phyloP scores from a whole-genome alignment of 2,888 invertebrate genomes.

The Sarcophaga carnaria region DNA sequence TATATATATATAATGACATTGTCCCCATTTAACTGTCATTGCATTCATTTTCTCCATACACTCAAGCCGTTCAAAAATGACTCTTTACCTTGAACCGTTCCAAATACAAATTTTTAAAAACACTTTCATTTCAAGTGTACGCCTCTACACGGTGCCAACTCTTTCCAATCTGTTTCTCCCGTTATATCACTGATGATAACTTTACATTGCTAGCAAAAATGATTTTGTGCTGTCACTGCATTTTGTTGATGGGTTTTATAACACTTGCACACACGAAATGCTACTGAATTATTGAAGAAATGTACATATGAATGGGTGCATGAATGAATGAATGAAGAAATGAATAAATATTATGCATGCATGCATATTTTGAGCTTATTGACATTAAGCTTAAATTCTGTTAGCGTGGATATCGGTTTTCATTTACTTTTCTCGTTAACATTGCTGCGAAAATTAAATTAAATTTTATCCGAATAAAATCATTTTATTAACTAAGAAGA shows the following conservation, averaged over 20 bases:
- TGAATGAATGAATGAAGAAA: not conserved
- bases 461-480: no score
- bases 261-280: not conserved
- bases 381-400: no score
- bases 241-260: slow-evolving; percentile 16
- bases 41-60: no score
- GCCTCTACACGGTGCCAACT: no score
- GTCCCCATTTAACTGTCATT: no score
- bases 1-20: no score
- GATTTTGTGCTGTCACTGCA: not conserved
- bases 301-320: not conserved
- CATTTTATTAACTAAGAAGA: no score
- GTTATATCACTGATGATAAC: not conserved
- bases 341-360: no score
- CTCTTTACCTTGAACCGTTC: not conserved
- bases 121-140: slow-evolving; percentile 4
- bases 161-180: not conserved
- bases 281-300: not conserved
- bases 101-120: slow-evolving; percentile 36
- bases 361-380: no score
- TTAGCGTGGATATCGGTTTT: no score
- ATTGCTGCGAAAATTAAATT: not conserved
- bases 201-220: slow-evolving; percentile 2
- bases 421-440: no score
- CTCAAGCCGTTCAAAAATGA: no score